Base-by-base conservation (phyloP, 2,113 vertebrate genomes). In the Chionis minor region DNA sequence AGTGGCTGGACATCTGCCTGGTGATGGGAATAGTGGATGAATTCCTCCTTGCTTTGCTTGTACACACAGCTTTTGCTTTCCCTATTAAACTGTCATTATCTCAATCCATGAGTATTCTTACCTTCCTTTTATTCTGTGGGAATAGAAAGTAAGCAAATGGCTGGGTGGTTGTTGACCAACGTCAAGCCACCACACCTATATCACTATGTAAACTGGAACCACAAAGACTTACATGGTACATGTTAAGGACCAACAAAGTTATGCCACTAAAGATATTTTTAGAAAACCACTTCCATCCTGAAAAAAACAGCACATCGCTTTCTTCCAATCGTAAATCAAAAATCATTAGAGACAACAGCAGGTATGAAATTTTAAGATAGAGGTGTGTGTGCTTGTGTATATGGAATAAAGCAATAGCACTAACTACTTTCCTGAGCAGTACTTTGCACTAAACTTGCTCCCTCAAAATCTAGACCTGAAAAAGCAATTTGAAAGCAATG, bases 301-400 rank as follows among this genome's bases (percentile, higher is more conserved):
- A 44, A 78, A 81, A 71, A 71, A 54, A 15, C 11, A 45, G 17
- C 0, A 26, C 33, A 20, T 26, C 14, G 1, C 15, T 45, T 35
- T 81, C 59, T 52, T 45, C 33, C 26, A 61, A 11, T 16, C 18
- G 19, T 35, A 12, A 12, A 56, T 17, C 7, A 90, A 30, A 79
- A 80, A 15, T 35, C 1, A 18, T 40, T 93, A 80, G 3, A 58
- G 8, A 35, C 8, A 71, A 30, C 6, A 70, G 28, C 32, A 67
- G 12, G 13, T 22, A 61, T 40, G 33, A 83, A 52, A 52, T 27
- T n/a, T 12, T 18, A 35, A 67, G 14, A 9, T 11, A 8, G 3
- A 2, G 20, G 2, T 13, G 47, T 23, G 21, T 49, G 21, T 22
- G 10, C 10, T 33, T 7, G 8, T 2, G 15, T 4, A 38, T 8